Evolutionary conservation across 2,797 vertebrate species (phyloP).

Genomic region (Sandelia bainsii): DNA sequence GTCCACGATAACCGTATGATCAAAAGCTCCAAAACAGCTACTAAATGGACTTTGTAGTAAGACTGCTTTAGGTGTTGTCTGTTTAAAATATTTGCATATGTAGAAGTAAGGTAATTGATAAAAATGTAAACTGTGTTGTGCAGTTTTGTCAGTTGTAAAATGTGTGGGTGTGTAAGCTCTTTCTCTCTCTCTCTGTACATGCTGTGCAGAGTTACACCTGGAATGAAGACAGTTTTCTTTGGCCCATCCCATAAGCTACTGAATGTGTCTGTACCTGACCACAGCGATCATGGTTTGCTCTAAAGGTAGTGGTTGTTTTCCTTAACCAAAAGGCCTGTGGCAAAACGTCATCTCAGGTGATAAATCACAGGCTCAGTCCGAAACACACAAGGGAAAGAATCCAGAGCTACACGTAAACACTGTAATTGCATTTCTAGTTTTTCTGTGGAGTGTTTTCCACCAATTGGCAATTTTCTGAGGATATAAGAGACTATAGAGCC

Average conservation of each 20-base stretch:
- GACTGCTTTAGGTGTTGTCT: not conserved
- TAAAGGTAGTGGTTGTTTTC: conserved; percentile 45
- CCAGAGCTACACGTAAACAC: conserved; percentile 17
- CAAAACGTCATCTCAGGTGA: conserved; percentile 29
- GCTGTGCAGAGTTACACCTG: conserved; percentile 31
- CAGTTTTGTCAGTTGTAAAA: conserved; percentile 22
- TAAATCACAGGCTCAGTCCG: conserved; percentile 43
- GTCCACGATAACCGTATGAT: not conserved
- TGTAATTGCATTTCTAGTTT: conserved; percentile 19
- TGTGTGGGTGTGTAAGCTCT: conserved; percentile 16
- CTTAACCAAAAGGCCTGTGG: conserved; percentile 52
- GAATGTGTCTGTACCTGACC: conserved; percentile 65
- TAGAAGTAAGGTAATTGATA: not conserved
- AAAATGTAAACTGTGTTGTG: not conserved
- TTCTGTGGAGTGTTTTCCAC: conserved; percentile 19
- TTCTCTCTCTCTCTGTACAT: not conserved
- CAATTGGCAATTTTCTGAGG: conserved; percentile 19
- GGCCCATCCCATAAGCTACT: conserved; percentile 33
- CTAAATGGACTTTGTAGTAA: not conserved
- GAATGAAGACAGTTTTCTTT: conserved; percentile 51
- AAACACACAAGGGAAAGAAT: conserved; percentile 25
- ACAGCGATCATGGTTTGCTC: conserved; percentile 29
- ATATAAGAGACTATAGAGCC: conserved; percentile 21
- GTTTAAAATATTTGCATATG: not conserved
- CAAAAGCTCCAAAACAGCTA: not conserved